Evolutionary conservation across 1,140 invertebrate genomes (phyloP).

Genomic region (Brachionus calyciflorus): DNA sequence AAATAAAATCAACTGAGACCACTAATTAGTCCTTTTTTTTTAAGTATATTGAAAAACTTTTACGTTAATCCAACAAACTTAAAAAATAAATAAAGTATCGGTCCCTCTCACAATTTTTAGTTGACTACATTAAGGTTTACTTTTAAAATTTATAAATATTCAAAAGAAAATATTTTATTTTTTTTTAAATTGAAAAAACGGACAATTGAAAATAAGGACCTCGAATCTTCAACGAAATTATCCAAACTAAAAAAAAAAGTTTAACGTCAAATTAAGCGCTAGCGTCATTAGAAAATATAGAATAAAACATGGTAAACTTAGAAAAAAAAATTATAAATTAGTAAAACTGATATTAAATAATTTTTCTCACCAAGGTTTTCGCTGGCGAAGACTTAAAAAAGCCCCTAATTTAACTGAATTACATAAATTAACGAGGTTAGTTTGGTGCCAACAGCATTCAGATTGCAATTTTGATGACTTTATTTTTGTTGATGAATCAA

Average conservation of each 20-base stretch:
- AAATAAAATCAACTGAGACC: no score
- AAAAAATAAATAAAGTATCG: no score
- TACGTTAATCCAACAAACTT: no score
- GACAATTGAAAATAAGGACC: background rate
- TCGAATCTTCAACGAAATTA: background rate
- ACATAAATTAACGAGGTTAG: background rate
- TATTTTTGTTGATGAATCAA: background rate
- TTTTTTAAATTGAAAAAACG: no score
- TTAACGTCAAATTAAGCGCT: no score
- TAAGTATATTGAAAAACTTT: no score
- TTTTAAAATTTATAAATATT: no score
- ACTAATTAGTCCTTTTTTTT: no score
- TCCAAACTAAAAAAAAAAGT: background rate
- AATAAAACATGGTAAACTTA: background rate
- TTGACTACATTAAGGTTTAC: no score
- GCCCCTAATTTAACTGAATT: background rate
- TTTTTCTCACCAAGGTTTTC: background rate
- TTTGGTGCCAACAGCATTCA: background rate
- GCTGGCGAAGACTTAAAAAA: background rate
- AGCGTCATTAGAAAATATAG: slow-evolving; percentile 10
- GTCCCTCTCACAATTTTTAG: no score
- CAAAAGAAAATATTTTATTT: no score
- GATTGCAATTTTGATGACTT: background rate
- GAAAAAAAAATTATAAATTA: background rate
- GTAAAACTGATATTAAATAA: no score